Base-by-base conservation (phyloP, 2,113 vertebrate species). In the Xiphorhynchus elegans region DNA sequence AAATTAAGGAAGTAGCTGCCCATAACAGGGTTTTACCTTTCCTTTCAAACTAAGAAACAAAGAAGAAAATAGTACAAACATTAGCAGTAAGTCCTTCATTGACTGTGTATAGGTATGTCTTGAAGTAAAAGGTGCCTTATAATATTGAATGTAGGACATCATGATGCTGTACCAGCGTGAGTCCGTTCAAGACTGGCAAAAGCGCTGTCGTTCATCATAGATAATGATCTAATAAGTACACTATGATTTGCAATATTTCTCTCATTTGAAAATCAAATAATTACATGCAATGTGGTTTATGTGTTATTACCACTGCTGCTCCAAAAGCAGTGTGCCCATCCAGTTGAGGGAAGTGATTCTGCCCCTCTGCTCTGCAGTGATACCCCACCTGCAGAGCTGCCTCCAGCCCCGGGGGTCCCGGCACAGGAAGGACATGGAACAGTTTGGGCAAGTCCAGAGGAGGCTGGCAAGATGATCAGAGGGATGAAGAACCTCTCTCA, bases 191-290 rank as follows among this genome's bases (percentile, higher is more conserved):
- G 31, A 49, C 20, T 52, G 13, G 18, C 1, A 70, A 67, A 67
- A 15, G 6, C 53, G n/a, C 25, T 47, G 2, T 17, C 8, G 20
- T 47, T 55, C 3, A 3, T 24, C 58, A 39, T 1, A 59, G 7
- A 5, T 24, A 62, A 55, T 8, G 2, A 7, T 2, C 7, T 44
- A 33, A 4, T 11, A 75, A 60, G 6, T 11, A 20, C 0, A 0
- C 3, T 29, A 16, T 14, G 18, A 35, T 47, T 86, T 89, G 7
- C 16, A 58, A 29, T 40, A 29, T 11, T 17, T 62, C 9, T 16
- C 11, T 24, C 11, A 47, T 23, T 5, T 80, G 33, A 47, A 80
- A 88, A 88, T 23, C 4, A 35, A 35, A 62, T 4, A 77, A 74
- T 67, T 6, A 64, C 13, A 42, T 21, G 10, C 9, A 75, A 13